Conservation (phyloP, 2,888 invertebrate genomes). For the Agonopterix subpropinquella region DNA sequence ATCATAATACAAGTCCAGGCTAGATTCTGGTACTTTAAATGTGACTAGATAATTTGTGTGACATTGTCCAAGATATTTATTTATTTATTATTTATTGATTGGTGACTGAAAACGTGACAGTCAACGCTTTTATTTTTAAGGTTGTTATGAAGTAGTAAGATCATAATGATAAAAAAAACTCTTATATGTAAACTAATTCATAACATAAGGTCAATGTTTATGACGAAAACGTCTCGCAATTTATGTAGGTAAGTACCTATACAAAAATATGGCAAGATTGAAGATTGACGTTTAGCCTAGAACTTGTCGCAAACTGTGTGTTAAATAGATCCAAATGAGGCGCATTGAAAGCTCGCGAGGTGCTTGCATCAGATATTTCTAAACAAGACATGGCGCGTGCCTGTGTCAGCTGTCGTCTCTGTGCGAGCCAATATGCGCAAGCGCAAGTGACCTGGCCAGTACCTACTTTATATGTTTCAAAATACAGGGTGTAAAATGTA, state of each 20-base stretch:
- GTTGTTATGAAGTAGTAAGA: no score
- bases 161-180: no score
- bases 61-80: no score
- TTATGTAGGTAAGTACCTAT: constrained; percentile 13
- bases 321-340: constrained; percentile 41
- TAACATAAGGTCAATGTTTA: constrained; percentile 1
- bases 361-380: constrained; percentile 27
- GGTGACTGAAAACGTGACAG: no score
- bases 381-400: constrained; percentile 12
- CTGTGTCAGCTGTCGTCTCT: constrained; percentile 6
- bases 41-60: no score
- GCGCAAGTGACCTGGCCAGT: not conserved
- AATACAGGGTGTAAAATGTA: no score
- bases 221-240: constrained; percentile 5
- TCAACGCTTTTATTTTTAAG: no score
- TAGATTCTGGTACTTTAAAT: no score
- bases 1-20: no score
- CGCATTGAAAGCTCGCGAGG: constrained; percentile 37
- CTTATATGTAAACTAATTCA: not conserved
- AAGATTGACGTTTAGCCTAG: constrained; percentile 40
- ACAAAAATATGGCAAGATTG: constrained; percentile 25
- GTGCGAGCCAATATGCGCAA: not conserved
- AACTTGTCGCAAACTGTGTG: constrained; percentile 38
- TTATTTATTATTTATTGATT: no score
- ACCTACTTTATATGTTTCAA: no score